Evolutionary conservation across 2,113 vertebrate species (phyloP).

Genomic region (Redunca redunca): DNA sequence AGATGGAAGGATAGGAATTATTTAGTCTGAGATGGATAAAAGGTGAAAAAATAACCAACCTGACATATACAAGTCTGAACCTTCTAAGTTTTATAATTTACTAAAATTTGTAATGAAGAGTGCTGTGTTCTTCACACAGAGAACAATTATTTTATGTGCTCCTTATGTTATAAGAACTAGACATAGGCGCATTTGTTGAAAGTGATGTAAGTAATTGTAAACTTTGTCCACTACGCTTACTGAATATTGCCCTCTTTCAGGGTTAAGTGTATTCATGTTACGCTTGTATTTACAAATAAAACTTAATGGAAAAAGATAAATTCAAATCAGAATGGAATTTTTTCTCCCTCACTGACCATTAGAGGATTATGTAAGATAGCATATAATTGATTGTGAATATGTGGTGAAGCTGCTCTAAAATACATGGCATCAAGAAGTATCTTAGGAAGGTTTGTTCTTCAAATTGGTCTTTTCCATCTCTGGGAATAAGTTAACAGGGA

Average conservation of each 20-base stretch:
- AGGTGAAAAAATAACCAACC: background rate
- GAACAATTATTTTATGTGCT: background rate
- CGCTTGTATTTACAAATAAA: background rate
- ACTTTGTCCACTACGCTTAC: background rate
- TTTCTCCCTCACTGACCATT: background rate
- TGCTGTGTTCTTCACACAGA: background rate
- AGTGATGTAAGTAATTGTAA: background rate
- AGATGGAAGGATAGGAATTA: background rate
- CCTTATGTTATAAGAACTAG: background rate
- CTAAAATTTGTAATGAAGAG: background rate
- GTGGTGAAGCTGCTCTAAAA: background rate
- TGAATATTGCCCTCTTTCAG: background rate
- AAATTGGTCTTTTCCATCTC: background rate
- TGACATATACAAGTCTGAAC: background rate
- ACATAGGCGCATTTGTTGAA: background rate
- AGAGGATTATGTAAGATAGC: background rate
- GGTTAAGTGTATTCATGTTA: background rate
- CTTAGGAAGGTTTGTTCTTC: background rate
- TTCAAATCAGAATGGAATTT: background rate
- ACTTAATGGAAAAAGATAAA: background rate
- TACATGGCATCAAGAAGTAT: background rate
- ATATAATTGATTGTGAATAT: background rate
- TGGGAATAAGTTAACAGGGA: background rate
- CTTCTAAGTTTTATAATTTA: background rate
- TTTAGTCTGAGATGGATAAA: background rate